These are phyloP conservation scores for Nautilus pompilius DNA, from an alignment of 1,140 invertebrate genomes.

Conservation along the genomic window DNA sequence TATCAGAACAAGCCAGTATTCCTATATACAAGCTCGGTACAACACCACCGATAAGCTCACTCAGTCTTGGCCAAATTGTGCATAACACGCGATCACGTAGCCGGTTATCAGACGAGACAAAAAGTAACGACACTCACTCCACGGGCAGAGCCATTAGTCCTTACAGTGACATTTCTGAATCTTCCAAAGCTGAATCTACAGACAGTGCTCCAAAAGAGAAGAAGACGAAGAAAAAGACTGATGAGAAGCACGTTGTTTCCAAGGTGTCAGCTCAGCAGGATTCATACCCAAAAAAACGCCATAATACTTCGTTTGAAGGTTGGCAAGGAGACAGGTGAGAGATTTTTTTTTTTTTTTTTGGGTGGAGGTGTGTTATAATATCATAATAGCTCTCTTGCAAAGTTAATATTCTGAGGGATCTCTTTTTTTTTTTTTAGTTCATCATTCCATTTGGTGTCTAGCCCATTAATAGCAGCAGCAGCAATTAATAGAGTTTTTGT, in stretches of 20 bases:
- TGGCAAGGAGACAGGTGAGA: too few species aligned
- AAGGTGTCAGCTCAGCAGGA: too few species aligned
- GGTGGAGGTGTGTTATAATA: too few species aligned
- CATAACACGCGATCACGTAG: conserved; percentile 5
- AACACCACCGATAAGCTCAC: neutral
- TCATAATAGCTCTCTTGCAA: too few species aligned
- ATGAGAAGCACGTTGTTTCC: neutral
- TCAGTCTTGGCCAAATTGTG: conserved; percentile 3
- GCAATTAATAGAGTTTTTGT: too few species aligned
- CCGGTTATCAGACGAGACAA: conserved; percentile 6
- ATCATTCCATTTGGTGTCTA: too few species aligned
- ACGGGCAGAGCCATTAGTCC: conserved; percentile 3
- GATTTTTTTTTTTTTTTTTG: too few species aligned
- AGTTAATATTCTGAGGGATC: too few species aligned
- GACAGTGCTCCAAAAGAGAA: conserved; percentile 7
- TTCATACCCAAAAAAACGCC: too few species aligned
- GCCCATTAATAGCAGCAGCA: too few species aligned
- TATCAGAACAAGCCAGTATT: conserved; percentile 6
- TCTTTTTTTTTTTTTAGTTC: too few species aligned
- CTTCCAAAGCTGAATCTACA: conserved; percentile 10
- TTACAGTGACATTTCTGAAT: conserved; percentile 30
- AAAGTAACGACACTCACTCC: conserved; percentile 2
- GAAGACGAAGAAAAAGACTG: conserved; percentile 4
- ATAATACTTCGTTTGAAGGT: too few species aligned
- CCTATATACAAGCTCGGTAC: conserved; percentile 4